Evolutionary conservation across 2,113 vertebrate species (phyloP).

Genomic region (Sebastes fasciatus): DNA sequence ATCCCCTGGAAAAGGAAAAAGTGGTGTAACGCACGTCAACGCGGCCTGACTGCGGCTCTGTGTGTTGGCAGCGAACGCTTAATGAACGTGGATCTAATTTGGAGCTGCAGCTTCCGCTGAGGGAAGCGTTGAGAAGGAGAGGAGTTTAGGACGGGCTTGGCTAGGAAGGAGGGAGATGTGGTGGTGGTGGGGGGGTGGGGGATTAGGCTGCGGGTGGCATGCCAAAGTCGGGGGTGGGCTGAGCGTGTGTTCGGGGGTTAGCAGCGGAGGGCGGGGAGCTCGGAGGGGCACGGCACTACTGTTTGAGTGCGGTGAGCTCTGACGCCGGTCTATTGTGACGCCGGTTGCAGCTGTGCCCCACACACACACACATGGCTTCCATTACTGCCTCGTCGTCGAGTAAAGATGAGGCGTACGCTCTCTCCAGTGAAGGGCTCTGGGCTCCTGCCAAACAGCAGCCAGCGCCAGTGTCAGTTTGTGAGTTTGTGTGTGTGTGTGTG

Average conservation of each 20-base stretch:
- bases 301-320: slow-evolving; percentile 72
- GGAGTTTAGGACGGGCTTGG: slow-evolving; percentile 5
- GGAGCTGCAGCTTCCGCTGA: slow-evolving; percentile 38
- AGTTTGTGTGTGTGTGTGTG: slow-evolving; percentile 20
- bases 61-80: slow-evolving; percentile 13
- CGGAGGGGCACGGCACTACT: slow-evolving; percentile 60
- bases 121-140: slow-evolving; percentile 20
- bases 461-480: slow-evolving; percentile 64
- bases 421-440: slow-evolving; percentile 65
- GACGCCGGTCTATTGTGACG: slow-evolving; percentile 76
- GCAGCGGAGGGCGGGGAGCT: slow-evolving; percentile 17
- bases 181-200: background rate
- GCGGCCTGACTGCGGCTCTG: slow-evolving; percentile 14
- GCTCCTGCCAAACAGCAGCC: slow-evolving; percentile 77
- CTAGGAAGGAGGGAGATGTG: background rate
- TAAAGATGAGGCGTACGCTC: slow-evolving; percentile 69
- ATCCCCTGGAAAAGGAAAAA: slow-evolving; percentile 35
- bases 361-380: slow-evolving; percentile 73
- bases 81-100: slow-evolving; percentile 58
- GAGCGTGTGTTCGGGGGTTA: slow-evolving; percentile 4
- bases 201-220: slow-evolving; percentile 30
- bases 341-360: slow-evolving; percentile 72
- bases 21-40: background rate
- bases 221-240: slow-evolving; percentile 2
- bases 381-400: slow-evolving; percentile 70